phyloP scores from a whole-genome alignment of 2,888 invertebrate species.

The Esperia sulphurella region DNA sequence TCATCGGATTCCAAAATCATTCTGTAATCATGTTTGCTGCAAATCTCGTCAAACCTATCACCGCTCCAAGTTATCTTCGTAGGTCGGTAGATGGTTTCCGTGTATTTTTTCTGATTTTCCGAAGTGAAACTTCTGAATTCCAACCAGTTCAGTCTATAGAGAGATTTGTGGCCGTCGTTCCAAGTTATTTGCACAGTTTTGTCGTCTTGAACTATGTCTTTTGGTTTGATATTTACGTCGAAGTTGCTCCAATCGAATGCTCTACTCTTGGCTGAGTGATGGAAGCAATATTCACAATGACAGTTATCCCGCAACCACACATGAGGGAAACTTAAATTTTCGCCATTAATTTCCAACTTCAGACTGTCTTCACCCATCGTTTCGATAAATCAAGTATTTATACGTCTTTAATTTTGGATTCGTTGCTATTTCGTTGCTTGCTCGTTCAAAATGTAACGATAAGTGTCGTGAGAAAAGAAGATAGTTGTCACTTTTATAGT shows the following conservation, averaged over 20 bases:
- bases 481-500: neutral
- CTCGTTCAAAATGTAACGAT: neutral
- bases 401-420: neutral
- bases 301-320: constrained; percentile 88
- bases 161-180: constrained; percentile 81
- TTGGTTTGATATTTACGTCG: constrained; percentile 69
- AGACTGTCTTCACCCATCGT: neutral
- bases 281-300: constrained; percentile 83
- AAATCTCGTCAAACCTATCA: constrained; percentile 65
- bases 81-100: constrained; percentile 73
- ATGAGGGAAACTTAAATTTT: neutral
- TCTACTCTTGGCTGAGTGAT: constrained; percentile 78
- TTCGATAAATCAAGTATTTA: neutral
- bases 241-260: constrained; percentile 81
- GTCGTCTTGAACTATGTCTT: constrained; percentile 37
- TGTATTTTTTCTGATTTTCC: constrained; percentile 63
- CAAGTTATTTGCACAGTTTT: constrained; percentile 72
- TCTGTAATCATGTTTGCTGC: constrained; percentile 70
- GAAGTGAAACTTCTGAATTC: constrained; percentile 76
- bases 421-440: neutral
- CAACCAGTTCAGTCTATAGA: constrained; percentile 79
- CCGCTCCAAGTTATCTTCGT: constrained; percentile 75
- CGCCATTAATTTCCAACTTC: neutral
- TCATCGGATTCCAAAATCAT: constrained; percentile 68
- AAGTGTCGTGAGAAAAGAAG: neutral